Base-by-base conservation (phyloP, 2,888 invertebrate species). In the Mesodorylaimus sp. region DNA sequence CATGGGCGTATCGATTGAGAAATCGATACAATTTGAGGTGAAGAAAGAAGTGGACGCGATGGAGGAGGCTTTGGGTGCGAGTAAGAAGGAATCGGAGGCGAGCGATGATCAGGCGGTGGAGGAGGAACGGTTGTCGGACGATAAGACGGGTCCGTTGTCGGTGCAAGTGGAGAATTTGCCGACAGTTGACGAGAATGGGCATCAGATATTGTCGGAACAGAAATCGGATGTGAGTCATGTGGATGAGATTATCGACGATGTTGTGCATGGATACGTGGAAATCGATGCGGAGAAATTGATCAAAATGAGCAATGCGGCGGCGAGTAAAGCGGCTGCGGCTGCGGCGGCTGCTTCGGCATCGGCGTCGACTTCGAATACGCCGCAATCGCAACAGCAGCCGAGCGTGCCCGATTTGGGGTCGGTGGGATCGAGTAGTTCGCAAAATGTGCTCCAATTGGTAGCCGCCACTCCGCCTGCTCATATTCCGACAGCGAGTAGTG, bases 181-280 rank as follows among this genome's bases (percentile, higher is more conserved):
- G 16, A 21, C 5, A 39, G 41, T 21, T 5, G 10, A 3, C 25
- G 44, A 43, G 13, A 26, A 24, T 43, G 7, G 13, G 27, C 44
- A 43, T 26, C 44, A 7, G 5, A 27, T 26, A 5, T 43, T 43
- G 10, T 25, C 27, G 13, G 21, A 21, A 3, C 45, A 45, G 29
- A 5, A 45, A 21, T 19, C 29, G 19, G 32, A 27, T 23, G 38
- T 5, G 5, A 47, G 47, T 24, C 47, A 47, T 25, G 47, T 47
- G 37, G 47, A 47, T 19, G 29, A 52, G 47, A 45, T 52, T 3
- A 53, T 53, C 42, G 51, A 53, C 42, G 53, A 50, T 23, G 48
- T 53, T 10, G 51, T 52, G 1, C 48, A 45, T 28, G 53, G 53
- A 29, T 53, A 51, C 45, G 51, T 53, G 28, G 53, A 53, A 41